Evolutionary conservation across 2,797 vertebrate species (phyloP).

Genomic region (Columba guinea): DNA sequence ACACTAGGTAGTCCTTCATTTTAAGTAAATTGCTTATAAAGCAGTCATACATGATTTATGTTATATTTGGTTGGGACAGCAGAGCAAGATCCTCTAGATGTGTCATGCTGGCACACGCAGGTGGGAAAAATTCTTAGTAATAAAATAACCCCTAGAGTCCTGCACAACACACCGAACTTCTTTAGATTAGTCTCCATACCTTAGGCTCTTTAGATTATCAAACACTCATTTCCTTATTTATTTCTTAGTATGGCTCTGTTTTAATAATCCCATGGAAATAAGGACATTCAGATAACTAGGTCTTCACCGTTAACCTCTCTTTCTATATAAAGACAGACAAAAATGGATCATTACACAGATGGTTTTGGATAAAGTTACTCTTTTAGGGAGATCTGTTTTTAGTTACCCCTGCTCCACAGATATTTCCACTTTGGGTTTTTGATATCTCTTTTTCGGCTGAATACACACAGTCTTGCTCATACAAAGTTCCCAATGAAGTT

Average conservation of each 20-base stretch:
- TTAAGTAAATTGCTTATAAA: not conserved
- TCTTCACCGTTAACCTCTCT: not conserved
- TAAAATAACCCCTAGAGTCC: not conserved
- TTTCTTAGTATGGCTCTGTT: not conserved
- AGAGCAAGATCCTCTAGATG: not conserved
- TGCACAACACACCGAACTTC: not conserved
- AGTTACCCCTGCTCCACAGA: not conserved
- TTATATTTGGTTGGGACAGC: not conserved
- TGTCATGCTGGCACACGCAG: not conserved
- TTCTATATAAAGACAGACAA: not conserved
- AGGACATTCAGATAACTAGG: not conserved
- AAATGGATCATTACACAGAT: not conserved
- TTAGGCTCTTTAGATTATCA: not conserved
- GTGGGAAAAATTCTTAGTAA: not conserved
- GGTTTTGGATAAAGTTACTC: not conserved
- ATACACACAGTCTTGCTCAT: accelerated
- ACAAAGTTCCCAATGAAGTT: not conserved
- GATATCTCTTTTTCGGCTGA: not conserved
- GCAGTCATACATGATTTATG: not conserved
- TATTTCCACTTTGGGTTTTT: not conserved
- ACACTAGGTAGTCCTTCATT: not conserved
- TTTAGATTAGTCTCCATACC: not conserved
- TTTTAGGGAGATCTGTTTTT: not conserved
- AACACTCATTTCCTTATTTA: not conserved
- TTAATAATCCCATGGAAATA: not conserved